Conservation (phyloP, 1,140 invertebrate genomes). For the Artemia franciscana region DNA sequence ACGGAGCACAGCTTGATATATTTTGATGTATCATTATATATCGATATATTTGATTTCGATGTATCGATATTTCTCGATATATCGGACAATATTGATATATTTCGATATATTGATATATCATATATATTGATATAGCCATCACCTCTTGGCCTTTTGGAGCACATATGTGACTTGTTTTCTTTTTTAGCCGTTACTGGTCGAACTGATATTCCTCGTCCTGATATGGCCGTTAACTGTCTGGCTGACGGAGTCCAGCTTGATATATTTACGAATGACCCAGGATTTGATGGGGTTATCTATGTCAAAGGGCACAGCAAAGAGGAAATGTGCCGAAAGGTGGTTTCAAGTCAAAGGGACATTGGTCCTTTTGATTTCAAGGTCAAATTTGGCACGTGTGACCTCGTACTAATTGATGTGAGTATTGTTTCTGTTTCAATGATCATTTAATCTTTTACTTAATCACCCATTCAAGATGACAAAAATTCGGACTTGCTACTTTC, state of each 20-base stretch:
- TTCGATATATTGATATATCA: too few relatives aligned
- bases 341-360: conserved; percentile 37
- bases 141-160: too few relatives aligned
- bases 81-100: too few relatives aligned
- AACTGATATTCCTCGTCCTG: conserved; percentile 48
- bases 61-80: too few relatives aligned
- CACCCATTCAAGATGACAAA: neutral
- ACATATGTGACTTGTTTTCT: too few relatives aligned
- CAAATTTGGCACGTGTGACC: conserved; percentile 65
- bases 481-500: neutral
- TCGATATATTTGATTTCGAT: conserved; percentile 50
- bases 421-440: neutral
- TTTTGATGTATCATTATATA: too few relatives aligned
- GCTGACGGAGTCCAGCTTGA: conserved; percentile 75
- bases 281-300: conserved; percentile 73
- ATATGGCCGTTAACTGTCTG: conserved; percentile 59
- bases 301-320: conserved; percentile 86
- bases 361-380: conserved; percentile 66
- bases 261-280: conserved; percentile 43
- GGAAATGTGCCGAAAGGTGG: conserved; percentile 54
- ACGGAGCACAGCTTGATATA: conserved; percentile 69
- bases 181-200: conserved; percentile 20
- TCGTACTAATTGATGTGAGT: conserved; percentile 70
- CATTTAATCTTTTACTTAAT: neutral
- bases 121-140: too few relatives aligned